These are phyloP conservation scores for Euglossa dilemma DNA, from an alignment of 1,140 invertebrate genomes.

Conservation along the genomic window DNA sequence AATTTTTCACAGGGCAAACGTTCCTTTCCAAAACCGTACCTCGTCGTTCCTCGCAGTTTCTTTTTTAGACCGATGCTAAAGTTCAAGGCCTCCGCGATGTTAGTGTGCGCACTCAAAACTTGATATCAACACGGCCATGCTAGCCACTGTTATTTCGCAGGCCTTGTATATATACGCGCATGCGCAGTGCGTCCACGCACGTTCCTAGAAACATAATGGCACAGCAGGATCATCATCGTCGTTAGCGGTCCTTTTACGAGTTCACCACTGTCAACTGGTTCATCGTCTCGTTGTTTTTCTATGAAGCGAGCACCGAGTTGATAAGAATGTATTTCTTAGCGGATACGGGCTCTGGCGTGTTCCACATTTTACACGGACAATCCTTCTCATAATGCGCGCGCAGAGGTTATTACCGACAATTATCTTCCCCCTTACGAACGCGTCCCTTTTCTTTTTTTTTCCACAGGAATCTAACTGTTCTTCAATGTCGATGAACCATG, in stretches of 20 bases:
- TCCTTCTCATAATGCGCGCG: not conserved
- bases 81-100: not conserved
- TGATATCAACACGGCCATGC: not conserved
- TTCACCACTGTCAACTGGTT: constrained; percentile 41
- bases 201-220: constrained; percentile 15
- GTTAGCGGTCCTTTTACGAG: constrained; percentile 46
- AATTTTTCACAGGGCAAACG: too few species aligned
- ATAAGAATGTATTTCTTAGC: constrained; percentile 24
- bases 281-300: constrained; percentile 27
- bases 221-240: constrained; percentile 46
- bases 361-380: constrained; percentile 11
- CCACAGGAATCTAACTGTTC: constrained; percentile 35
- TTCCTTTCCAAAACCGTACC: not conserved
- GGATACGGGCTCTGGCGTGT: too few species aligned
- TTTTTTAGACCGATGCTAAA: not conserved
- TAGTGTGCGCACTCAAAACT: not conserved
- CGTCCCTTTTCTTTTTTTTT: not conserved
- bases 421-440: constrained; percentile 19
- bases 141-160: not conserved
- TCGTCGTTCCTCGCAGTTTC: not conserved
- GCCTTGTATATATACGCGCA: not conserved
- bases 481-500: constrained; percentile 20
- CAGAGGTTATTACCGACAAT: constrained; percentile 9
- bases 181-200: not conserved
- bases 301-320: not conserved